phyloP scores from a whole-genome alignment of 2,113 vertebrate genomes.

The Hippoglossus stenolepis region DNA sequence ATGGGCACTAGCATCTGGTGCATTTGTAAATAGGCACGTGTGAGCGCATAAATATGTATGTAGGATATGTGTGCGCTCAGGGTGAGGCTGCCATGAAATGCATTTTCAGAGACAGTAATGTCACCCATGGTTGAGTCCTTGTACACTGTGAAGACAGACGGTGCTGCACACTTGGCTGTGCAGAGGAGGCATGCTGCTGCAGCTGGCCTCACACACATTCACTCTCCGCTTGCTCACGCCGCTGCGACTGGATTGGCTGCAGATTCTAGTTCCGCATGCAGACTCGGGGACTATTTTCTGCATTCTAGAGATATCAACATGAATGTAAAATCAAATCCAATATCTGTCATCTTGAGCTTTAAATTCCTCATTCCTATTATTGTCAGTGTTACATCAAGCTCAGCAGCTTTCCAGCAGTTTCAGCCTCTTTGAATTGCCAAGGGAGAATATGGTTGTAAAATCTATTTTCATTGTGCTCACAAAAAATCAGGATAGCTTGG shows the following conservation, averaged over 20 bases:
- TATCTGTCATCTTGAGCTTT: no score
- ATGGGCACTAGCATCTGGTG: background rate
- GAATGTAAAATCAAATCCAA: no score
- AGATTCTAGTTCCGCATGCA: background rate
- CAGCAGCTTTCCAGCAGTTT: no score
- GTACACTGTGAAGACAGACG: slow-evolving; percentile 4
- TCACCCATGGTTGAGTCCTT: slow-evolving; percentile 27
- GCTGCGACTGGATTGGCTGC: slow-evolving; percentile 8
- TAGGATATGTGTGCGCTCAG: slow-evolving; percentile 7
- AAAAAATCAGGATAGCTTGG: no score
- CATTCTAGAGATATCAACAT: background rate
- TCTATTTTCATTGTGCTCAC: no score
- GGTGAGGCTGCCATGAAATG: slow-evolving; percentile 5
- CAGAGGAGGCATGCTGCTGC: background rate
- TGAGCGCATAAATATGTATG: slow-evolving; percentile 18
- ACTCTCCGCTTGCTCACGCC: background rate
- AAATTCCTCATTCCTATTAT: no score
- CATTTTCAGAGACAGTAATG: slow-evolving; percentile 10
- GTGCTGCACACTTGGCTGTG: background rate
- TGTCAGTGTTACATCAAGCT: no score
- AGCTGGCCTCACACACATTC: slow-evolving; percentile 1
- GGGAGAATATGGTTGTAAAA: no score
- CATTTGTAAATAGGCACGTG: background rate
- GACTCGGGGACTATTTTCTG: background rate
- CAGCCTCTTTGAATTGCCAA: no score